These are phyloP conservation scores for Periplaneta americana DNA, from an alignment of 1,140 invertebrate genomes.

Conservation along the genomic window DNA sequence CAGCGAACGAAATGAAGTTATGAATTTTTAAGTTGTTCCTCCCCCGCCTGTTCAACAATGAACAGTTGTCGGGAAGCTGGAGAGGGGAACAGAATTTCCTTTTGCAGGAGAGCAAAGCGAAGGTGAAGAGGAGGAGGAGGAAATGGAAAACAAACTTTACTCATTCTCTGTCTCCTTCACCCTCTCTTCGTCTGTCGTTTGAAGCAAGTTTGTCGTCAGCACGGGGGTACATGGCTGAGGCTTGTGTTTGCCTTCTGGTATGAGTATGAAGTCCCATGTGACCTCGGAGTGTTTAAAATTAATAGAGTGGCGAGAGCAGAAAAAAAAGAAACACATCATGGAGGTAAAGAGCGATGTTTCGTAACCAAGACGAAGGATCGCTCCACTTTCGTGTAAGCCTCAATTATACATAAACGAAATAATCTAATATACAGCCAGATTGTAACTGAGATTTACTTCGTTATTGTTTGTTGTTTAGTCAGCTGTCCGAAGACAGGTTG, in stretches of 20 bases:
- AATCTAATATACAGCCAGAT: too few relatives aligned
- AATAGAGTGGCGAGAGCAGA: neutral
- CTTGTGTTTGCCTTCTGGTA: neutral
- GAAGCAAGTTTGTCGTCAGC: neutral
- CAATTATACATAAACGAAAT: too few relatives aligned
- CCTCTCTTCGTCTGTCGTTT: neutral
- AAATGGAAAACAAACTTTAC: neutral
- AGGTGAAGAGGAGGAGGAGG: neutral
- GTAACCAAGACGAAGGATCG: neutral
- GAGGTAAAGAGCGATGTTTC: neutral
- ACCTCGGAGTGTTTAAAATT: neutral
- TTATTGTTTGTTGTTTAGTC: too few relatives aligned
- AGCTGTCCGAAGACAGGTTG: too few relatives aligned
- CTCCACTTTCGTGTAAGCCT: neutral
- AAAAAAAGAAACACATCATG: neutral
- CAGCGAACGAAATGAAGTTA: neutral
- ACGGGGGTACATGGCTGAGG: neutral
- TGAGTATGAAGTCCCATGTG: neutral
- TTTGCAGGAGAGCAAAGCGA: neutral
- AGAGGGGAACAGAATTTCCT: neutral
- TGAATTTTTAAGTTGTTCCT: neutral
- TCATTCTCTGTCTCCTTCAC: neutral
- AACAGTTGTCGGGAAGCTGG: neutral
- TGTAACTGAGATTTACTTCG: too few relatives aligned
- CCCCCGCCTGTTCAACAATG: neutral